These are phyloP conservation scores for Psilanteris sp. DNA, from an alignment of 1,140 invertebrate species.

Conservation along the genomic window DNA sequence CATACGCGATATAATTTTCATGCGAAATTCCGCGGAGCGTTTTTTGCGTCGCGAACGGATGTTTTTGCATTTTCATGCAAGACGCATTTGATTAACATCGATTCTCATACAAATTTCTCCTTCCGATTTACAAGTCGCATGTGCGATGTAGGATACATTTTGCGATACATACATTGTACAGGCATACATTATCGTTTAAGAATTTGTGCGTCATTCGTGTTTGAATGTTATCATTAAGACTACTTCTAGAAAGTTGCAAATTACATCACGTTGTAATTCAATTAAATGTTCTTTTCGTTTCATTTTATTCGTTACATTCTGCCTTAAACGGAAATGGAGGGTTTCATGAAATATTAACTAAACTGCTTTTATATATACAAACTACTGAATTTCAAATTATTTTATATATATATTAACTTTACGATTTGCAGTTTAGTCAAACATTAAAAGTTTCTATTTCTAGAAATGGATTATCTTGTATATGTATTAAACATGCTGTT, in stretches of 20 bases:
- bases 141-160: slow-evolving; percentile 4
- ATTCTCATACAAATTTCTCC: slow-evolving; percentile 23
- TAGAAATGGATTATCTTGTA: too few species aligned
- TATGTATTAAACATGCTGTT: too few species aligned
- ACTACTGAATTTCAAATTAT: too few species aligned
- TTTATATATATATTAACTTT: too few species aligned
- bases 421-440: too few species aligned
- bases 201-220: slow-evolving; percentile 1
- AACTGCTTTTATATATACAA: too few species aligned
- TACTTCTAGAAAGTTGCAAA: slow-evolving; percentile 14
- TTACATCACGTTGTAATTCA: neutral
- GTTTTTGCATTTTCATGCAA: slow-evolving; percentile 10
- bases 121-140: slow-evolving; percentile 18
- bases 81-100: slow-evolving; percentile 19
- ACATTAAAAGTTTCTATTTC: too few species aligned
- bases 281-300: slow-evolving; percentile 4
- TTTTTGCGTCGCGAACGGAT: neutral
- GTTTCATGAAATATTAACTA: too few species aligned
- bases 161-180: neutral
- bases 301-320: too few species aligned
- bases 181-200: slow-evolving; percentile 2
- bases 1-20: too few species aligned
- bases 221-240: slow-evolving; percentile 5
- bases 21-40: neutral
- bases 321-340: too few species aligned